Evolutionary conservation across 2,888 invertebrate genomes (phyloP), one percentile per base, ranked within the genome.

Genomic region (Girardia tigrina): DNA sequence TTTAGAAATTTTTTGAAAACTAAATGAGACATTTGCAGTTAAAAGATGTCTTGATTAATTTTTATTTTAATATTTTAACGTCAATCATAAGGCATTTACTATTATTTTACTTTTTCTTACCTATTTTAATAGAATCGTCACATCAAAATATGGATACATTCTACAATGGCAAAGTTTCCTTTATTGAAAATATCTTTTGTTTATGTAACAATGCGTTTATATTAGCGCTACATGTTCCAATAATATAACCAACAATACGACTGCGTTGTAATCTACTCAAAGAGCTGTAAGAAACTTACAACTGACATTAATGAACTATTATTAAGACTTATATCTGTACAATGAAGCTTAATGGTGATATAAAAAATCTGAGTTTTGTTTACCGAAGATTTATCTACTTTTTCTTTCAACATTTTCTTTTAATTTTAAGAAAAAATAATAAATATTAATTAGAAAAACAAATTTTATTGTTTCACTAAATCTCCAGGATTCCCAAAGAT

Each of bases 301-400:
- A 56, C 56, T 56, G 56, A 56, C 56, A 56, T 56, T 56, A 56
- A 56, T n/a, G n/a, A 56, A 56, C 56, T 56, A 56, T 56, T 56
- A 56, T 20, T 56, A 56, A 8, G 56, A 56, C 6, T 16, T 12
- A 12, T 56, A 4, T 56, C 56, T n/a, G 23, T 56, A 12, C 56
- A 56, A 56, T 56, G 56, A n/a, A 56, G 56, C 23, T 56, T 56
- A 12, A 56, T 12, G n/a, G n/a, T n/a, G n/a, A n/a, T n/a, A n/a
- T n/a, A n/a, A n/a, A n/a, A n/a, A n/a, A n/a, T n/a, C n/a, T n/a
- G n/a, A n/a, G n/a, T n/a, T n/a, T n/a, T n/a, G n/a, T n/a, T n/a
- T n/a, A n/a, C n/a, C n/a, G n/a, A n/a, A n/a, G n/a, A n/a, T n/a
- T n/a, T n/a, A n/a, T n/a, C n/a, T n/a, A n/a, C n/a, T n/a, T n/a